Percentiles rank a stretch among this genome's conserved stretches.
Evolutionary conservation across 2,113 vertebrate genomes (phyloP).

Genomic region (Sapajus apella): DNA sequence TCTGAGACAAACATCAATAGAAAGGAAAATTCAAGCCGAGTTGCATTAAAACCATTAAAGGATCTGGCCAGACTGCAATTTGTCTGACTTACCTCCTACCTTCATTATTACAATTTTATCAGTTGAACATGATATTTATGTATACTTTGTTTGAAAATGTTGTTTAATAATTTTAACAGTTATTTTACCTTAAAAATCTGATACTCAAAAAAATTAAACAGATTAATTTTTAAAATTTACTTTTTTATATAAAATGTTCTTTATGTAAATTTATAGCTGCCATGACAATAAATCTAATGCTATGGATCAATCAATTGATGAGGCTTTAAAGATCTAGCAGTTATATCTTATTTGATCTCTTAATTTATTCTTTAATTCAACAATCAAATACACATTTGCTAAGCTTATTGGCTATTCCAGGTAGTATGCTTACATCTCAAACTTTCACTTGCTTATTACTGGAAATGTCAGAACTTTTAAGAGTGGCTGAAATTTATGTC

Average conservation of each 20-base stretch:
- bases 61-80: not conserved
- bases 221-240: not conserved
- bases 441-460: not conserved
- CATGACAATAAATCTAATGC: not conserved
- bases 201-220: not conserved
- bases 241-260: not conserved
- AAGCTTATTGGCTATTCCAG: not conserved
- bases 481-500: not conserved
- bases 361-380: not conserved
- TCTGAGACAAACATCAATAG: conserved; percentile 12
- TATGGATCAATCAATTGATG: not conserved
- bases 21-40: not conserved
- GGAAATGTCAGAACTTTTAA: not conserved
- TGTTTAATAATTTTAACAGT: conserved; percentile 12
- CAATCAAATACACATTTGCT: not conserved
- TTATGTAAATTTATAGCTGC: not conserved
- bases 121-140: not conserved
- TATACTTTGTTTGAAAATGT: not conserved
- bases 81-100: conserved; percentile 9
- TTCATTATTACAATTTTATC: not conserved
- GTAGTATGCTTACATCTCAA: not conserved
- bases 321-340: not conserved
- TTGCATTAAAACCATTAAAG: not conserved
- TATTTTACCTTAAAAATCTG: not conserved
- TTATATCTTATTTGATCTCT: not conserved